These are phyloP conservation scores for Aythya baeri DNA, from an alignment of 2,113 vertebrate species.

Conservation along the genomic window DNA sequence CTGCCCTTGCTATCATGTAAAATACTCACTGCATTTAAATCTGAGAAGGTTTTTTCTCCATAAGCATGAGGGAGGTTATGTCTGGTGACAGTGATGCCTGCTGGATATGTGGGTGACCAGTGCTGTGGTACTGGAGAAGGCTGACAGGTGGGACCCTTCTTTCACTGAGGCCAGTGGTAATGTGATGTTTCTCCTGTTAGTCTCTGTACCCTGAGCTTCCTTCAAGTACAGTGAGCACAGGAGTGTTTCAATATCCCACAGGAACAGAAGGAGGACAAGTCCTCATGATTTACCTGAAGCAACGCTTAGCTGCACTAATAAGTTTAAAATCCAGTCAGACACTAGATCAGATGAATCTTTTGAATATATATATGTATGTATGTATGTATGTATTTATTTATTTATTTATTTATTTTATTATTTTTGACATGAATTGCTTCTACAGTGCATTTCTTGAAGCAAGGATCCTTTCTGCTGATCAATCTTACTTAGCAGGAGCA, in stretches of 20 bases:
- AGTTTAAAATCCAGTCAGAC: neutral
- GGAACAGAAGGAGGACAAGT: neutral
- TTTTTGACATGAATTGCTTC: neutral
- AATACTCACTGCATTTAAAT: neutral
- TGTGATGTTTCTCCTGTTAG: neutral
- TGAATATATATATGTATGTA: neutral
- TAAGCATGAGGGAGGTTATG: neutral
- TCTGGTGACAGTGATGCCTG: neutral
- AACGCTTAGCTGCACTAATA: neutral
- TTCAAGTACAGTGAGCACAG: neutral
- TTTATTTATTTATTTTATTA: neutral
- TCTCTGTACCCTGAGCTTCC: neutral
- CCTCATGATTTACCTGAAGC: neutral
- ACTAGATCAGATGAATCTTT: neutral
- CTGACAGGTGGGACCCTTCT: neutral
- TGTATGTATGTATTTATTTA: neutral
- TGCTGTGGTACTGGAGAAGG: neutral
- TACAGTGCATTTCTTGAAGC: neutral
- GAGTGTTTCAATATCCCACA: neutral
- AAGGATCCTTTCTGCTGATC: neutral
- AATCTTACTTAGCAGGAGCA: neutral
- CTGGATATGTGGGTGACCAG: neutral
- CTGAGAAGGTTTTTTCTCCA: rapidly evolving
- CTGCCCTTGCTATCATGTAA: neutral
- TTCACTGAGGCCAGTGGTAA: neutral